phyloP scores from a whole-genome alignment of 2,113 vertebrate genomes.

The Mobula birostris region DNA sequence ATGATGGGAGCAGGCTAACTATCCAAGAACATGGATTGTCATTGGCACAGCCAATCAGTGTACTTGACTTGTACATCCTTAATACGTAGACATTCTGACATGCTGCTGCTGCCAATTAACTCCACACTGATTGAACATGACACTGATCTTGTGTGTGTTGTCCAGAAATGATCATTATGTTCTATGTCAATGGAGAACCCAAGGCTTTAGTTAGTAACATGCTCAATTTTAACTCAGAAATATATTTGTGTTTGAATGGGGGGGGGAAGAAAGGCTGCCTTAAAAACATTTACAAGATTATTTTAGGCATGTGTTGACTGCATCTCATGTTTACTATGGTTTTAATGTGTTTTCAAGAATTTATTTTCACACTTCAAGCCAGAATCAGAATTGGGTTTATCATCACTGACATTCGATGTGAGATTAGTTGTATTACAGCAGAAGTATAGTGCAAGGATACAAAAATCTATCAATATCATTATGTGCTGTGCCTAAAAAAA shows the following conservation, averaged over 20 bases:
- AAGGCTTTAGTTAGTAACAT: not conserved
- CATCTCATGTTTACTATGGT: not conserved
- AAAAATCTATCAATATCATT: too few relatives aligned
- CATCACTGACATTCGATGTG: too few relatives aligned
- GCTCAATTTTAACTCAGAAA: not conserved
- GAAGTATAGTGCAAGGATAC: too few relatives aligned
- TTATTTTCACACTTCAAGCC: not conserved
- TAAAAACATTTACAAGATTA: not conserved
- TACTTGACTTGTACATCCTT: not conserved
- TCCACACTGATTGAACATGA: not conserved
- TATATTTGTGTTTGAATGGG: not conserved
- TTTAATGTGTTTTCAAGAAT: not conserved
- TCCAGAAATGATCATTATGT: not conserved
- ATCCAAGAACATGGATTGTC: not conserved
- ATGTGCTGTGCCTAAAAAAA: too few relatives aligned
- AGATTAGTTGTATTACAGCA: too few relatives aligned
- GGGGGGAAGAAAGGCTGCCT: not conserved
- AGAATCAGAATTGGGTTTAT: too few relatives aligned
- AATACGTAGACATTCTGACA: not conserved
- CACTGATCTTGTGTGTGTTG: not conserved
- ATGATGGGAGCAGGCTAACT: not conserved
- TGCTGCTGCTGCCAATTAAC: not conserved
- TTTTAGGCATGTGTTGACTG: not conserved
- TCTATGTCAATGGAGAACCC: not conserved
- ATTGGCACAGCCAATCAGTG: not conserved